These are phyloP conservation scores for Pocillopora verrucosa DNA, from an alignment of 64 coral and sea anemone species.

Conservation along the genomic window DNA sequence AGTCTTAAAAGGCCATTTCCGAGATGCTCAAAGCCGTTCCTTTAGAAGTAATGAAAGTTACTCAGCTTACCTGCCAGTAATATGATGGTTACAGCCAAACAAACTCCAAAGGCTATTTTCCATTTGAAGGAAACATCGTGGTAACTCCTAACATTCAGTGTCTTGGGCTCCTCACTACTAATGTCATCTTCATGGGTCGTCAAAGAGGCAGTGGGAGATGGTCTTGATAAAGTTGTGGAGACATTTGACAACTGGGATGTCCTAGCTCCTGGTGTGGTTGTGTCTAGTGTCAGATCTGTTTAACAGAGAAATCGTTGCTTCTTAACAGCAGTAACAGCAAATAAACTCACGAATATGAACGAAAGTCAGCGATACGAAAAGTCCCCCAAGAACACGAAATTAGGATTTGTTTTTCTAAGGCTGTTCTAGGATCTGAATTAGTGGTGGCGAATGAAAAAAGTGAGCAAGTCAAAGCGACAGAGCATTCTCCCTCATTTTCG, in stretches of 20 bases:
- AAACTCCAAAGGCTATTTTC: constrained; percentile 23
- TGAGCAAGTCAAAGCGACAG: no score
- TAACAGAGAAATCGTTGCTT: background rate
- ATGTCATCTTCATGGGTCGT: background rate
- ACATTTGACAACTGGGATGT: background rate
- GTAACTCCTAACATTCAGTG: background rate
- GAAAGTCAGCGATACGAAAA: background rate
- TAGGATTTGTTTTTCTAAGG: no score
- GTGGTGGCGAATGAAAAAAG: no score
- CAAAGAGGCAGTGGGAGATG: background rate
- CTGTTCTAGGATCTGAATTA: no score
- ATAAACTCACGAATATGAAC: background rate
- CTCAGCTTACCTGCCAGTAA: background rate
- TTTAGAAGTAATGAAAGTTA: no score
- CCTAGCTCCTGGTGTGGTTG: background rate
- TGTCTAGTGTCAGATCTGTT: background rate
- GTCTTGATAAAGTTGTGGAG: background rate
- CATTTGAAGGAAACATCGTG: constrained; percentile 8
- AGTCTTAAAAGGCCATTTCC: background rate
- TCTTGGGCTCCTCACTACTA: background rate
- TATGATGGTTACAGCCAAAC: background rate
- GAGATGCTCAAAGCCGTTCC: no score
- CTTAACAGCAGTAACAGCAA: background rate
- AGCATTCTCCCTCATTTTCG: no score
- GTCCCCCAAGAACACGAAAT: no score